A percentile compares a stretch with the other conserved stretches of the same genome.
phyloP scores from a whole-genome alignment of 2,888 invertebrate species.

The Abscondita cerata region DNA sequence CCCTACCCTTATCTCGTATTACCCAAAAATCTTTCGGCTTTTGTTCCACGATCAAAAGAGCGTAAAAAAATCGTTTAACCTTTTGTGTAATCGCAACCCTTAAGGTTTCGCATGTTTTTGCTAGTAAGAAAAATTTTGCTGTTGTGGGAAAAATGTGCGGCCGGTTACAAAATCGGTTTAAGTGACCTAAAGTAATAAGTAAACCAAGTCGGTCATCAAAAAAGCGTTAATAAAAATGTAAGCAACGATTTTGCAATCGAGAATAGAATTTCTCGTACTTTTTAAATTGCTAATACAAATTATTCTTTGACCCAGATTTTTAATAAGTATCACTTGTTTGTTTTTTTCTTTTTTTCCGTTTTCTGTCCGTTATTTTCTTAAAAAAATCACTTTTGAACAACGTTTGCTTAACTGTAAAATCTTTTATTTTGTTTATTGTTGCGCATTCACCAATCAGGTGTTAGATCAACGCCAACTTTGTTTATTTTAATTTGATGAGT shows the following conservation, averaged over 20 bases:
- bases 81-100: slow-evolving; percentile 26
- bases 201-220: slow-evolving; percentile 30
- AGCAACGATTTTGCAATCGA: slow-evolving; percentile 33
- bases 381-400: slow-evolving; percentile 21
- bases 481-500: slow-evolving; percentile 39
- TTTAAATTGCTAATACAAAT: slow-evolving; percentile 39
- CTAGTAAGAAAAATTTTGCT: background rate
- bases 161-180: slow-evolving; percentile 12
- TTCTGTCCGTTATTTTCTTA: slow-evolving; percentile 31
- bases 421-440: slow-evolving; percentile 11
- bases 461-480: slow-evolving; percentile 24
- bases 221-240: slow-evolving; percentile 32
- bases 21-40: slow-evolving; percentile 18
- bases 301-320: slow-evolving; percentile 38
- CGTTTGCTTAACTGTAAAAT: slow-evolving; percentile 31
- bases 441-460: slow-evolving; percentile 13
- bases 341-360: slow-evolving; percentile 2
- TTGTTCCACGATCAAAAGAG: slow-evolving; percentile 31
- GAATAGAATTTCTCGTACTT: slow-evolving; percentile 28
- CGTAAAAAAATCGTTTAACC: slow-evolving; percentile 33
- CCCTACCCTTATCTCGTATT: slow-evolving; percentile 23
- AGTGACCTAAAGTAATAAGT: slow-evolving; percentile 19
- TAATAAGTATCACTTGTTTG: slow-evolving; percentile 28
- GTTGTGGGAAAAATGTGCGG: background rate
- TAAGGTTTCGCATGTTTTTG: slow-evolving; percentile 10